Percentiles rank a stretch among this genome's conserved stretches.
These are phyloP conservation scores for Asteroscopus sphinx DNA, from an alignment of 2,888 invertebrate species.

Conservation along the genomic window DNA sequence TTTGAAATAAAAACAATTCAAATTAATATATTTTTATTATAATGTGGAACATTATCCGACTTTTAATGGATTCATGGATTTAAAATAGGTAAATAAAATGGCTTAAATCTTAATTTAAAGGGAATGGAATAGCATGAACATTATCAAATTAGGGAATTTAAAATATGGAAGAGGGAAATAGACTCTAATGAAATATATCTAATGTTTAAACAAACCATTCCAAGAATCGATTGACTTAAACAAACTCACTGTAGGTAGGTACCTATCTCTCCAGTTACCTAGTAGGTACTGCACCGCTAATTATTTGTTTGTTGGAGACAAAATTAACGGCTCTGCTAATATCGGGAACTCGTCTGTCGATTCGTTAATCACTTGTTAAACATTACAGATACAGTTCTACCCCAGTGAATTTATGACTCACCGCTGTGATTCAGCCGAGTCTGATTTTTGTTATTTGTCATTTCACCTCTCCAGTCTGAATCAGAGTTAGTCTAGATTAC, in stretches of 20 bases:
- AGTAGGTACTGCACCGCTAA: constrained; percentile 68
- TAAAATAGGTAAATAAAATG: too few species aligned
- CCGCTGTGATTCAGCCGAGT: constrained; percentile 61
- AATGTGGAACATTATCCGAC: too few species aligned
- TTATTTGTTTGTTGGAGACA: constrained; percentile 74
- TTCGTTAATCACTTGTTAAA: constrained; percentile 71
- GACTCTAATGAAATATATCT: constrained; percentile 11
- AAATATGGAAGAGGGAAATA: background rate
- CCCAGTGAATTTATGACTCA: constrained; percentile 56
- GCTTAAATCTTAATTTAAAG: too few species aligned
- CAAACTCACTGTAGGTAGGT: constrained; percentile 45
- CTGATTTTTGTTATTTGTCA: constrained; percentile 62
- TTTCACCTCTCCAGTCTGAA: constrained; percentile 66
- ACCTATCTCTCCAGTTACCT: constrained; percentile 53
- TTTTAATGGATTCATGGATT: too few species aligned
- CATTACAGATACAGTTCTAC: constrained; percentile 54
- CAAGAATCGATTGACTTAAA: constrained; percentile 60
- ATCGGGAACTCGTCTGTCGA: constrained; percentile 46
- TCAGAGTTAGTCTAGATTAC: constrained; percentile 53
- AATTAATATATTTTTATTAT: too few species aligned
- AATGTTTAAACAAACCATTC: constrained; percentile 57
- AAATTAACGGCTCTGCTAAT: constrained; percentile 66
- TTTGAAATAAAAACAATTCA: too few species aligned
- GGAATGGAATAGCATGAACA: too few species aligned
- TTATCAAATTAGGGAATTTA: background rate